Evolutionary conservation across 2,888 invertebrate genomes (phyloP), one percentile per base, ranked within the genome.

Genomic region (Lithophane semibrunnea): DNA sequence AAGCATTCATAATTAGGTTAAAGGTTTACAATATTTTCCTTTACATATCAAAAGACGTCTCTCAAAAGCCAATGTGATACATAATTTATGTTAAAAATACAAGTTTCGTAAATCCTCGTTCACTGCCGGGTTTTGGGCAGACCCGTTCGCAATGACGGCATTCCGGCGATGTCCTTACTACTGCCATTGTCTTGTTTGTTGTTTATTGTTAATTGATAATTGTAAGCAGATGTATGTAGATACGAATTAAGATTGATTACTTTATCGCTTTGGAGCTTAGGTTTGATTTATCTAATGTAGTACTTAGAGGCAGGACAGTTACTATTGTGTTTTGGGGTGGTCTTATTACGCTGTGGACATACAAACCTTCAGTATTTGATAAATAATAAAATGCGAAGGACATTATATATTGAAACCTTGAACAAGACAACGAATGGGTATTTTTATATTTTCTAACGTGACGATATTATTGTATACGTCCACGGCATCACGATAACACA

Each of bases 61-160:
- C 54, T 37, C n/a, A 58, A 76, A 67, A 56, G 44, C 29, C 44
- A 47, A 66, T 37, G 29, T 67, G 54, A 61, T 75, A 66, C 44
- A 60, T 77, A 75, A 84, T 77, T 79, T 82, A 85, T 85, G 78
- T 74, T 64, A 80, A 85, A 87, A 79, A 83, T 82, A 85, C 86
- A 72, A 75, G 86, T 83, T 85, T 86, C 65, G 80, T 73, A 60
- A 74, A 80, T 79, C 63, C 60, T 79, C 82, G 71, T 61, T 80
- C 80, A 77, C 88, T 89, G 82, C 88, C 86, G 87, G 88, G 86
- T 88, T 85, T 82, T 65, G 76, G 74, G 49, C 73, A 80, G 78
- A 92, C 92, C 82, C 63, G 92, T 92, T 92, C 80, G 69, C 92
- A 92, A 91, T 92, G 92, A 92, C 92, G 77, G 84, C 92, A 92